These are phyloP conservation scores for Furnarius figulus DNA, from an alignment of 2,113 vertebrate species.

Conservation along the genomic window DNA sequence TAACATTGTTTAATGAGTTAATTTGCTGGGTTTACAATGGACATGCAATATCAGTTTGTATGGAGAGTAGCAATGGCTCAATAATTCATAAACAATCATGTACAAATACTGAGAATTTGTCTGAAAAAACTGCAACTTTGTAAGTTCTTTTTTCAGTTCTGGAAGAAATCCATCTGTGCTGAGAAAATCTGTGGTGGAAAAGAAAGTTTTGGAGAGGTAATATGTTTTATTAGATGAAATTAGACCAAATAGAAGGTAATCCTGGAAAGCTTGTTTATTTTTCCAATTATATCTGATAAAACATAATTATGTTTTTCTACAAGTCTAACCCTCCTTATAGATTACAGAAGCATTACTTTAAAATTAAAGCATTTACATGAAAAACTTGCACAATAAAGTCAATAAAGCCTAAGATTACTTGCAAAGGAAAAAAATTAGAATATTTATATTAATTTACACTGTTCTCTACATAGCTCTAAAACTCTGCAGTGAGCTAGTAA, in stretches of 20 bases:
- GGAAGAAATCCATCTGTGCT: background rate
- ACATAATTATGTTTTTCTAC: background rate
- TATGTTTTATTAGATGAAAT: background rate
- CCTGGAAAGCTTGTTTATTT: background rate
- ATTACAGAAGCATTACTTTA: background rate
- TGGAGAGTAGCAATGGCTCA: background rate
- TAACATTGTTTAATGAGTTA: background rate
- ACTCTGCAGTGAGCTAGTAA: background rate
- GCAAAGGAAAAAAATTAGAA: background rate
- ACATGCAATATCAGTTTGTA: background rate
- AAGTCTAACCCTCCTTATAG: background rate
- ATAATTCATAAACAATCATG: background rate
- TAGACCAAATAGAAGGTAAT: background rate
- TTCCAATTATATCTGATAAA: background rate
- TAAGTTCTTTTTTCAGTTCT: background rate
- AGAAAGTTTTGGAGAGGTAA: background rate
- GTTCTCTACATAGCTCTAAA: background rate
- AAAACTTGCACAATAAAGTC: background rate
- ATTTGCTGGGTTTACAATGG: background rate
- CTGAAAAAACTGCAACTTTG: background rate
- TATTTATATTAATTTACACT: background rate
- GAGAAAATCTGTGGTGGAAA: background rate
- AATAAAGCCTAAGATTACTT: background rate
- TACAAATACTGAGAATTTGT: background rate
- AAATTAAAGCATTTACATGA: background rate